Evolutionary conservation across 2,113 vertebrate species (phyloP).

Genomic region (Lontra canadensis): DNA sequence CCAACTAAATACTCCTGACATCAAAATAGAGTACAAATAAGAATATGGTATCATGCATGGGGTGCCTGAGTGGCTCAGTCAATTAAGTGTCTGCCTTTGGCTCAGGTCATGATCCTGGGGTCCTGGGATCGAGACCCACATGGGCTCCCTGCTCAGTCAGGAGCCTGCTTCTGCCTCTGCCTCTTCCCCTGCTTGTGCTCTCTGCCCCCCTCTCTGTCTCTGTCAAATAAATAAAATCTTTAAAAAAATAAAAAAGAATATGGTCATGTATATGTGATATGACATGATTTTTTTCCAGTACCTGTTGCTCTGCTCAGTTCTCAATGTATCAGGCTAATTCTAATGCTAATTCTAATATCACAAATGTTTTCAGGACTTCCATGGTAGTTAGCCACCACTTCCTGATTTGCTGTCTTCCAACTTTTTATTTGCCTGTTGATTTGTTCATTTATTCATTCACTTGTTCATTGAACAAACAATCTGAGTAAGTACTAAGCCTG

Average conservation of each 20-base stretch:
- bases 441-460: not conserved
- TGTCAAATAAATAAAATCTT: no score
- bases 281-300: not conserved
- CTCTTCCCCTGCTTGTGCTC: no score
- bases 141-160: no score
- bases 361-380: not conserved
- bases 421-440: not conserved
- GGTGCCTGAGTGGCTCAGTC: no score
- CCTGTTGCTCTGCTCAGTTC: not conserved
- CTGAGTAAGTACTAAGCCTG: not conserved
- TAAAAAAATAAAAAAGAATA: no score
- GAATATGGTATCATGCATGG: not conserved
- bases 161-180: no score
- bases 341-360: not conserved
- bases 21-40: constrained; percentile 2
- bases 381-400: not conserved
- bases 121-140: no score
- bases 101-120: no score
- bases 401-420: not conserved
- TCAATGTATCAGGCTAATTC: not conserved
- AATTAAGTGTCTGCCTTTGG: no score
- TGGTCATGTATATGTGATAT: not conserved
- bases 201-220: no score
- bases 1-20: not conserved
- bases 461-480: not conserved